phyloP scores from a whole-genome alignment of 1,140 invertebrate genomes.

The Schlechtendalia chinensis region DNA sequence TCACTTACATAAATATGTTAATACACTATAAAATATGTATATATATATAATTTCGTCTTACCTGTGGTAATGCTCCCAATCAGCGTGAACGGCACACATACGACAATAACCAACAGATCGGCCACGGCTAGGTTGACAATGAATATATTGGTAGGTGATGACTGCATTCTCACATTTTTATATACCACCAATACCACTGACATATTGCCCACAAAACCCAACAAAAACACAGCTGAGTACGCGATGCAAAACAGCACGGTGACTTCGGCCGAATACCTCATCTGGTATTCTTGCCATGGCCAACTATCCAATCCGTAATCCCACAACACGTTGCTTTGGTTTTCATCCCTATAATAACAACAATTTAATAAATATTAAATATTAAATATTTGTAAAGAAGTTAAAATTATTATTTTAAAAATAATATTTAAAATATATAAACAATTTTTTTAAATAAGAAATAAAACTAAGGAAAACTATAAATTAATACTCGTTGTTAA shows the following conservation, averaged over 20 bases:
- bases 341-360: not conserved
- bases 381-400: too few relatives aligned
- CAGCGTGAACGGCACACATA: conserved; percentile 63
- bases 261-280: conserved; percentile 71
- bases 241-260: conserved; percentile 79
- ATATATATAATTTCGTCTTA: conserved; percentile 61
- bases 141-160: conserved; percentile 63
- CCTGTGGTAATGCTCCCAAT: conserved; percentile 90
- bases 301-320: not conserved
- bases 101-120: conserved; percentile 61
- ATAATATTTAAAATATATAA: too few relatives aligned
- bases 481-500: too few relatives aligned
- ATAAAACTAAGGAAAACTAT: too few relatives aligned
- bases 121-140: conserved; percentile 64
- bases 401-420: too few relatives aligned
- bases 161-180: conserved; percentile 78
- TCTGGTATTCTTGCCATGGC: conserved; percentile 16
- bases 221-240: conserved; percentile 78
- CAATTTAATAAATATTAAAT: too few relatives aligned
- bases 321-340: conserved; percentile 6
- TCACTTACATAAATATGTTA: too few relatives aligned
- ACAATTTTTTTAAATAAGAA: too few relatives aligned
- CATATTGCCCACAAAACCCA: conserved; percentile 83
- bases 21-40: too few relatives aligned
- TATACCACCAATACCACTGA: conserved; percentile 89